Evolutionary conservation across 1,140 invertebrate species (phyloP).

Genomic region (Caenorhabditis latens): DNA sequence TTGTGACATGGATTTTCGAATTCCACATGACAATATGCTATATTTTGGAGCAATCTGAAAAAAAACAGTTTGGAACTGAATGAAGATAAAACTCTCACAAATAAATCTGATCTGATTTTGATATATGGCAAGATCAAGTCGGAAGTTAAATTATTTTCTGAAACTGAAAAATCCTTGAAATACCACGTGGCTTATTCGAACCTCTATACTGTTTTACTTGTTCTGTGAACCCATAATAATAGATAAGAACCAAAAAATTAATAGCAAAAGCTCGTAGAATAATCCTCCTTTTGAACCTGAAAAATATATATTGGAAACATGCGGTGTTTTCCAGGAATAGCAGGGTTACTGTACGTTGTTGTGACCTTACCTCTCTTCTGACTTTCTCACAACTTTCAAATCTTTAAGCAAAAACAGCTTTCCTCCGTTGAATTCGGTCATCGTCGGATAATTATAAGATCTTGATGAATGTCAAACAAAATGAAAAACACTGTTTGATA

Average conservation of each 20-base stretch:
- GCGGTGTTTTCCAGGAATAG: too few species aligned
- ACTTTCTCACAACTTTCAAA: neutral
- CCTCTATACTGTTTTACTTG: neutral
- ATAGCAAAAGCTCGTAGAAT: neutral
- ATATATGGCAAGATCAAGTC: neutral
- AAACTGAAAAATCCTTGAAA: neutral
- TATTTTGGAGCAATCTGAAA: constrained; percentile 31
- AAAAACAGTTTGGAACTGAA: neutral
- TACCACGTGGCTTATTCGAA: neutral
- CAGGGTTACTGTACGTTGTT: neutral
- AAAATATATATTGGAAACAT: neutral
- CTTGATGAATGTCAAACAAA: neutral
- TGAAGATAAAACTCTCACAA: neutral
- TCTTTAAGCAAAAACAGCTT: neutral
- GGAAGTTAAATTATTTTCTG: neutral
- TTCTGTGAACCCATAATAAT: neutral
- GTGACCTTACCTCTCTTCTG: neutral
- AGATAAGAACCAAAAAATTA: neutral
- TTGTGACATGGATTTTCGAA: constrained; percentile 31
- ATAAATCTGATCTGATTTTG: constrained; percentile 7
- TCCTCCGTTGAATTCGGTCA: neutral
- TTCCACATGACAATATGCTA: neutral
- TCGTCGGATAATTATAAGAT: neutral
- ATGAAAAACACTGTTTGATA: neutral
- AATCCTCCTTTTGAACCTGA: neutral